Percentiles rank a stretch among this genome's conserved stretches.
Evolutionary conservation across 2,888 invertebrate genomes (phyloP).

Genomic region (Ennomos fuscantarius): DNA sequence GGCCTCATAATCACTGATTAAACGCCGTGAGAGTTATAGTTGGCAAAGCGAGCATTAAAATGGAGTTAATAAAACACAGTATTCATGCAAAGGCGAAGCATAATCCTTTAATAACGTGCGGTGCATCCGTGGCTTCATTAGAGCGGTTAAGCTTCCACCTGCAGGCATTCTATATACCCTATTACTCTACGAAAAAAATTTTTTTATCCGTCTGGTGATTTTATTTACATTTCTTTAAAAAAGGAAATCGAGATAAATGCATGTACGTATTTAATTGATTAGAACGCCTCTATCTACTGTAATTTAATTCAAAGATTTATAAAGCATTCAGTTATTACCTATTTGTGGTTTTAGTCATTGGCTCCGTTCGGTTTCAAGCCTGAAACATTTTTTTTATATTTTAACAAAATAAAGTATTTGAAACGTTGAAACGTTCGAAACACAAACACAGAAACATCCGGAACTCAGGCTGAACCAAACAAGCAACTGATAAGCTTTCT

Average conservation of each 20-base stretch:
- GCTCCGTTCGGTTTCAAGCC: too few species aligned
- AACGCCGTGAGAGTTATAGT: conserved; percentile 18
- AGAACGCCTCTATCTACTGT: too few species aligned
- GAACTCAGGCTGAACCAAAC: neutral
- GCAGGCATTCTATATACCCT: conserved; percentile 24
- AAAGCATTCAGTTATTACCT: too few species aligned
- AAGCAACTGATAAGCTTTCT: conserved; percentile 23
- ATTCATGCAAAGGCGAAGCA: conserved; percentile 56
- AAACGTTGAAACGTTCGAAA: conserved; percentile 4
- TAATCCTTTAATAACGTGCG: conserved; percentile 69
- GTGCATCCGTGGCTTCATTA: conserved; percentile 64
- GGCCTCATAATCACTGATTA: conserved; percentile 28
- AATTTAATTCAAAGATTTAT: too few species aligned
- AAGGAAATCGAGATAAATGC: too few species aligned
- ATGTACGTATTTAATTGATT: too few species aligned
- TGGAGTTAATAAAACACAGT: conserved; percentile 64
- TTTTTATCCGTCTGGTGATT: conserved; percentile 6
- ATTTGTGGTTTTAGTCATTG: too few species aligned
- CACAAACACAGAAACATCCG: conserved; percentile 4
- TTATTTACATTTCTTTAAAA: conserved; percentile 7
- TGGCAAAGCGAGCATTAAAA: conserved; percentile 51
- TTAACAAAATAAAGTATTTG: neutral
- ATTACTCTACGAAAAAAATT: conserved; percentile 31
- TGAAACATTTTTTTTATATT: neutral
- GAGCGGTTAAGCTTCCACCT: conserved; percentile 42